These are phyloP conservation scores for Scytalopus superciliaris DNA, from an alignment of 2,113 vertebrate genomes.

Conservation along the genomic window DNA sequence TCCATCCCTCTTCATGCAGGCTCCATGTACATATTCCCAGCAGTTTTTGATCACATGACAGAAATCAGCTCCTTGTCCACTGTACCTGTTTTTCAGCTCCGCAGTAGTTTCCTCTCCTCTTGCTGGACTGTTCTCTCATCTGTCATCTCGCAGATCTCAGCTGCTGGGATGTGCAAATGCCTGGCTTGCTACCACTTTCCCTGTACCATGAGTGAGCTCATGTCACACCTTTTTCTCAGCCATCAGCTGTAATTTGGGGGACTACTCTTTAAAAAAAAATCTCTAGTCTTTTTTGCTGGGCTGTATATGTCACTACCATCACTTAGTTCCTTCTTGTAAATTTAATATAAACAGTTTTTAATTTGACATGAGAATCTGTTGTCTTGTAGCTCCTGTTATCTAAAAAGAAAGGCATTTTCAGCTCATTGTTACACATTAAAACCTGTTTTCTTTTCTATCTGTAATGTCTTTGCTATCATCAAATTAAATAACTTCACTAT, in stretches of 20 bases:
- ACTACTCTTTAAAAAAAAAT: not conserved
- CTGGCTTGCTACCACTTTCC: not conserved
- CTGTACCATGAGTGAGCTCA: not conserved
- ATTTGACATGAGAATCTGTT: not conserved
- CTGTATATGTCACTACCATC: not conserved
- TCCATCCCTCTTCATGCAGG: not conserved
- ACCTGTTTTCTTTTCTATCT: not conserved
- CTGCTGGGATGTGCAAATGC: not conserved
- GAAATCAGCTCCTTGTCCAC: not conserved
- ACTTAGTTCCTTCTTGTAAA: not conserved
- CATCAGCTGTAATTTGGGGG: not conserved
- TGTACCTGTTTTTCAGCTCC: not conserved
- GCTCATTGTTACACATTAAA: not conserved
- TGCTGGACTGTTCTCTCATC: not conserved
- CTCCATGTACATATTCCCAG: not conserved
- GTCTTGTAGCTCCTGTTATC: not conserved
- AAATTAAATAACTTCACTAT: not conserved
- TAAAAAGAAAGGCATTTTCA: not conserved
- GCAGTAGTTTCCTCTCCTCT: not conserved
- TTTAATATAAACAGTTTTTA: not conserved
- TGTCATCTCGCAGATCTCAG: not conserved
- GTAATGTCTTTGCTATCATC: not conserved
- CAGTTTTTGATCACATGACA: not conserved
- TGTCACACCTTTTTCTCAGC: not conserved
- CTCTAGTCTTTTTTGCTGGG: not conserved